Percentiles rank a stretch among this genome's conserved stretches.
These are phyloP conservation scores for Idris sp. DNA, from an alignment of 1,140 invertebrate genomes.

Conservation along the genomic window DNA sequence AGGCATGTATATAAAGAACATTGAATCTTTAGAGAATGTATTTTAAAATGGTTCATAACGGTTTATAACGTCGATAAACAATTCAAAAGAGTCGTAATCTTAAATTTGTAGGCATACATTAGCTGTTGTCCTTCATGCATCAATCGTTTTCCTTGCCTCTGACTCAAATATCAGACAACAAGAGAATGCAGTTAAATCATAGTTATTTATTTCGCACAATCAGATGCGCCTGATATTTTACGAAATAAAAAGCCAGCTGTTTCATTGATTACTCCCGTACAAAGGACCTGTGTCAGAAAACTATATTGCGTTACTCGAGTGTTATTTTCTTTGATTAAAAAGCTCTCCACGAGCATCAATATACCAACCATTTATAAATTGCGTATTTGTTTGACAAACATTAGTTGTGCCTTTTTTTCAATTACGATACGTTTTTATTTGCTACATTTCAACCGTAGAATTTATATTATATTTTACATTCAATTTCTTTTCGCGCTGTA, in stretches of 20 bases:
- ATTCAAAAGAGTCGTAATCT: conserved; percentile 12
- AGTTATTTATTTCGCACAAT: conserved; percentile 19
- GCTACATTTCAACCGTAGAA: conserved; percentile 32
- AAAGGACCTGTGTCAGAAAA: conserved; percentile 1
- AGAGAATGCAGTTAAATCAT: conserved; percentile 30
- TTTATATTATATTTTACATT: conserved; percentile 40
- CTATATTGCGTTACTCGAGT: conserved; percentile 9
- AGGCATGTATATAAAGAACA: too few species aligned
- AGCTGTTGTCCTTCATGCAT: conserved; percentile 38
- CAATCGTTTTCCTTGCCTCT: conserved; percentile 28
- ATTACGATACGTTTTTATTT: conserved; percentile 34
- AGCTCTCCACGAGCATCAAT: not conserved
- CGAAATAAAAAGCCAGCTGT: conserved; percentile 2
- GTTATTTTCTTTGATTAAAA: conserved; percentile 5
- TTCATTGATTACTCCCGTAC: conserved; percentile 7
- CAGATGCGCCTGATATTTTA: conserved; percentile 9
- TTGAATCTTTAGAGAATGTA: too few species aligned
- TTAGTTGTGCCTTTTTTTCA: conserved; percentile 34
- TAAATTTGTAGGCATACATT: conserved; percentile 13
- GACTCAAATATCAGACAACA: conserved; percentile 20
- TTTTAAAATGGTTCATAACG: not conserved
- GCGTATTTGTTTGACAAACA: conserved; percentile 13
- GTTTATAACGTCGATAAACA: not conserved
- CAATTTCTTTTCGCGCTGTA: conserved; percentile 52
- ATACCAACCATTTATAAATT: conserved; percentile 21